These are phyloP conservation scores for Pangasius krempfi DNA, from an alignment of 2,797 vertebrate species.

Conservation along the genomic window DNA sequence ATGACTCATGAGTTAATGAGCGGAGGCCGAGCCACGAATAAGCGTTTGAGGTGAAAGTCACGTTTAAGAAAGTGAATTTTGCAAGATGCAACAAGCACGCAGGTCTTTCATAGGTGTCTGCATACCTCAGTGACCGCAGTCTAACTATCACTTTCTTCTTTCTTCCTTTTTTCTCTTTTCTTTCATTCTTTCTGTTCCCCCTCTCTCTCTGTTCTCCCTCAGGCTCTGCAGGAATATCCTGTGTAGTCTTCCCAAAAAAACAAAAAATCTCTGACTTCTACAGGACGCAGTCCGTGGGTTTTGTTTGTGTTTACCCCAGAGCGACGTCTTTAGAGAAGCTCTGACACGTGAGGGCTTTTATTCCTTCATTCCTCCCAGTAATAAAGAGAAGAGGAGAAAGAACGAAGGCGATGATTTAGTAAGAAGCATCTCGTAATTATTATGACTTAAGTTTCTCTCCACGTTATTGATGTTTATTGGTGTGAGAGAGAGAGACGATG, in stretches of 20 bases:
- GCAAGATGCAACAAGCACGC: slow-evolving; percentile 82
- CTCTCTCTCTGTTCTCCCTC: slow-evolving; percentile 64
- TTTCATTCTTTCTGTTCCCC: background rate
- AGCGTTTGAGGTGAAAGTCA: slow-evolving; percentile 67
- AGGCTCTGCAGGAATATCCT: slow-evolving; percentile 76
- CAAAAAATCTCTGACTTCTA: slow-evolving; percentile 57
- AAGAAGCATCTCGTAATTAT: background rate
- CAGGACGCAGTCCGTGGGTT: slow-evolving; percentile 46
- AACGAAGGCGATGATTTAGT: background rate
- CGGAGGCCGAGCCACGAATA: background rate
- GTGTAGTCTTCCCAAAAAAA: slow-evolving; percentile 72
- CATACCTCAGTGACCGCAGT: slow-evolving; percentile 82
- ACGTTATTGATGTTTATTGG: too few species aligned
- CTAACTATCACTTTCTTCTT: slow-evolving; percentile 79
- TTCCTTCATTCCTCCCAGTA: background rate
- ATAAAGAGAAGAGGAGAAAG: slow-evolving; percentile 5
- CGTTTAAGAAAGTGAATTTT: slow-evolving; percentile 76
- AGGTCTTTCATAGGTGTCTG: slow-evolving; percentile 78
- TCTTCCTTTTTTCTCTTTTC: slow-evolving; percentile 61
- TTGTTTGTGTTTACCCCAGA: slow-evolving; percentile 79
- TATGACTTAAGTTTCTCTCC: background rate
- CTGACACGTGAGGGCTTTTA: background rate
- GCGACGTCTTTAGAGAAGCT: slow-evolving; percentile 62
- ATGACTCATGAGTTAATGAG: background rate
- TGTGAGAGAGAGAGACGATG: background rate